Conservation (phyloP, 2,113 vertebrate species). For the Seriola rivoliana region DNA sequence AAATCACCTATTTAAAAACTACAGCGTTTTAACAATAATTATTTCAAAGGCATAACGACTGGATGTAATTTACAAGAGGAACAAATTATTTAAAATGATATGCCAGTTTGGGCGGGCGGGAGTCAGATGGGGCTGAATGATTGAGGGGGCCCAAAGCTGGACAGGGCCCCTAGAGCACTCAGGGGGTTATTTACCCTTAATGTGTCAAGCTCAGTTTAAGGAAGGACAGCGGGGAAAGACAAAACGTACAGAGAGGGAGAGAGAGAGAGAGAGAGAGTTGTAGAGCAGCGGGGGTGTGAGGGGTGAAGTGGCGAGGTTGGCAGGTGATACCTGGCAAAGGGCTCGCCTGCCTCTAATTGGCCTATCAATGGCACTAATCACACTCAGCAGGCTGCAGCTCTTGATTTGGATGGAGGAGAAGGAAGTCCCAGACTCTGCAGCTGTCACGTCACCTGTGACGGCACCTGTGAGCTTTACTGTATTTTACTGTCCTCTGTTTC, state of each 20-base stretch:
- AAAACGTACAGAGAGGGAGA: not conserved
- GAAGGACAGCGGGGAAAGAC: not conserved
- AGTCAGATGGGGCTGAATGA: no score
- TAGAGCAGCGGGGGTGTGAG: not conserved
- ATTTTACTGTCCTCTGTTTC: not conserved
- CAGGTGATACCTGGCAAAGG: slow-evolving; percentile 81
- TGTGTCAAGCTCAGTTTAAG: no score
- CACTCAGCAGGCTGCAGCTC: slow-evolving; percentile 42
- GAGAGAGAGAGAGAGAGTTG: not conserved
- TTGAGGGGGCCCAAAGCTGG: no score
- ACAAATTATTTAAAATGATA: no score
- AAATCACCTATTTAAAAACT: no score
- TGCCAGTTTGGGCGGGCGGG: no score
- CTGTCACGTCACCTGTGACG: not conserved
- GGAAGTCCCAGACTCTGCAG: not conserved
- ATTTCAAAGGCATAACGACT: no score
- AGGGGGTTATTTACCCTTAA: no score
- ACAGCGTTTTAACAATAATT: no score
- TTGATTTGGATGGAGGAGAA: not conserved
- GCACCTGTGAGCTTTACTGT: no score
- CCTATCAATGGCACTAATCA: slow-evolving; percentile 86
- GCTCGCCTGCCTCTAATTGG: slow-evolving; percentile 87
- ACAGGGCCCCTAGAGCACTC: no score
- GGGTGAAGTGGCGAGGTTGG: not conserved
- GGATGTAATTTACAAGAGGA: no score